Evolutionary conservation across 2,797 vertebrate genomes (phyloP).

Genomic region (Knipowitschia caucasica): DNA sequence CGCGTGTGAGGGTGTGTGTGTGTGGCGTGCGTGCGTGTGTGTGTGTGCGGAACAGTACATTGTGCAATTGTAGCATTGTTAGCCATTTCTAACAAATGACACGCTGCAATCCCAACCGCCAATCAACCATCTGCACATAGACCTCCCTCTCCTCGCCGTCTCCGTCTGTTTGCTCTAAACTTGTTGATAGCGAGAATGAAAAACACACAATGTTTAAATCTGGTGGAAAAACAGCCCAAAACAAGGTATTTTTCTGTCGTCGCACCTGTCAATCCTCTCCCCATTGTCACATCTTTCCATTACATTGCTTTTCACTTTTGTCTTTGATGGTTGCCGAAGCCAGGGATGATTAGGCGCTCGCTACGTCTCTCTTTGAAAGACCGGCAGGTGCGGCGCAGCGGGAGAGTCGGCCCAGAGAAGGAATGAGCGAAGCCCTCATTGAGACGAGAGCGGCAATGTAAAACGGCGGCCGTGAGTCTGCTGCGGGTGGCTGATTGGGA

Average conservation of each 20-base stretch:
- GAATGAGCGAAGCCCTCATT: slow-evolving; percentile 19
- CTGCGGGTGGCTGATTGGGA: slow-evolving; percentile 19
- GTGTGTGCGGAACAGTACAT: too few species aligned
- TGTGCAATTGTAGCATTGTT: too few species aligned
- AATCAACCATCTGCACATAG: slow-evolving; percentile 11
- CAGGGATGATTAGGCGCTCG: slow-evolving; percentile 6
- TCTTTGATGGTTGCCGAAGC: slow-evolving; percentile 20
- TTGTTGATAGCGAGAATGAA: too few species aligned
- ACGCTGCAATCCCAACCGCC: slow-evolving; percentile 30
- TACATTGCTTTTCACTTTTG: not conserved
- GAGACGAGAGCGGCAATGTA: slow-evolving; percentile 13
- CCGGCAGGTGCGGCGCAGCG: slow-evolving; percentile 13
- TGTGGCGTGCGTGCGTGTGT: too few species aligned
- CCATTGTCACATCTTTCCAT: slow-evolving; percentile 20
- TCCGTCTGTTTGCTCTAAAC: slow-evolving; percentile 26
- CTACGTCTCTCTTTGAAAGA: not conserved
- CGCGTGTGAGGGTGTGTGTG: too few species aligned
- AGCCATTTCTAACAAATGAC: not conserved
- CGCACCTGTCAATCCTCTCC: slow-evolving; percentile 24
- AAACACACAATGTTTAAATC: slow-evolving; percentile 51
- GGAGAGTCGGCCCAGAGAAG: slow-evolving; percentile 4
- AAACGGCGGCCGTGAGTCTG: slow-evolving; percentile 19
- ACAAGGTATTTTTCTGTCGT: slow-evolving; percentile 26
- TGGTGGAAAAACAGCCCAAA: slow-evolving; percentile 29
- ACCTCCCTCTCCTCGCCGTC: not conserved